Evolutionary conservation across 1,140 invertebrate species (phyloP), one percentile per base, ranked within the genome.

Genomic region (Helicoverpa armigera): DNA sequence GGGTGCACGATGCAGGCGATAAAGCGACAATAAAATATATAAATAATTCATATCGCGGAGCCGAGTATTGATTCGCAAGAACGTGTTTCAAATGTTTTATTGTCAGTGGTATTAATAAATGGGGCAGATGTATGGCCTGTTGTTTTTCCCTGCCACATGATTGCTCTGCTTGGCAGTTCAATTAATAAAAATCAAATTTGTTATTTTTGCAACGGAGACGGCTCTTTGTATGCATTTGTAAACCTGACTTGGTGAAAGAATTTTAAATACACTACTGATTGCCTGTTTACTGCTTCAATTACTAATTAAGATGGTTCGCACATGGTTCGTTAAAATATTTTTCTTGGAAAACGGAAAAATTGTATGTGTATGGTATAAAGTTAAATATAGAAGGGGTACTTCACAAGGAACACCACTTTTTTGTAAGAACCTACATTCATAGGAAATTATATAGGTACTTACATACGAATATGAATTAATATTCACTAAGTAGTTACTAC

Each of bases 41-140:
- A 89, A 94, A 94, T 94, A 91, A 94, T 94, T 94, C 91, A 94
- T 93, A 89, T 81, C 74, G 81, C 69, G 80, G 81, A 88, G 85
- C 83, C 87, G 85, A 87, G 90, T 91, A 93, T 91, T 92, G 92
- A 94, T 94, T 92, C 92, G 86, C 89, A 94, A 92, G 93, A 94
- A 94, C 93, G 93, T 92, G 93, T 93, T 88, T 94, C 89, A 93
- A 92, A 94, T 92, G 90, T 94, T 94, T 92, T 94, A 93, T 92
- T 91, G 88, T 87, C 78, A 84, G 72, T 80, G 85, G 83, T 90
- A 92, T 93, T 93, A 93, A 92, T 93, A 93, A 94, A 93, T 90
- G 91, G 87, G 85, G 91, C 92, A 94, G 92, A 93, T 94, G 91
- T 89, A 84, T 74, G 75, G 80, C 35, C 81, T 77, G 85, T 82